Conservation (phyloP, 2,888 invertebrate species). For the Choreutis nemorana region DNA sequence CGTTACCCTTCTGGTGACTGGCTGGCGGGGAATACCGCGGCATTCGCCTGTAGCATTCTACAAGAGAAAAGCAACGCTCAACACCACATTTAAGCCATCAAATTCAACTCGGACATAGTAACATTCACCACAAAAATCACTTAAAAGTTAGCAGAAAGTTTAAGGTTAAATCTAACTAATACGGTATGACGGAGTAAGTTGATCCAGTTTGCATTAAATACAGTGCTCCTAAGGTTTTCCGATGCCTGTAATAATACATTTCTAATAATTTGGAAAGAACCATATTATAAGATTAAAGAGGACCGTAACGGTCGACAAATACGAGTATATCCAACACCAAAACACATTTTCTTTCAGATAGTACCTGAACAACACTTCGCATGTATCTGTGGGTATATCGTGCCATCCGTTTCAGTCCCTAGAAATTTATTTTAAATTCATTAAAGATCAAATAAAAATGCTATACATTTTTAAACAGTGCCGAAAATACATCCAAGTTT, state of each 20-base stretch:
- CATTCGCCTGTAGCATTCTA: slow-evolving; percentile 51
- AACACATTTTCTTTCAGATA: slow-evolving; percentile 13
- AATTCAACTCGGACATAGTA: too few relatives aligned
- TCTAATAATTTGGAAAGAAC: too few relatives aligned
- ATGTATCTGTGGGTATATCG: slow-evolving; percentile 30
- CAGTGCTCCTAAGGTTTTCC: too few relatives aligned
- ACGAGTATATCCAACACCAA: slow-evolving; percentile 32
- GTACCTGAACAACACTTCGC: slow-evolving; percentile 54
- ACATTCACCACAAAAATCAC: too few relatives aligned
- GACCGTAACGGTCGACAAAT: too few relatives aligned
- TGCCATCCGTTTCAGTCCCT: slow-evolving; percentile 33
- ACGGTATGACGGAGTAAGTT: too few relatives aligned
- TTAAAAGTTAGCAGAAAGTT: too few relatives aligned
- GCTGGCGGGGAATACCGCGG: slow-evolving; percentile 49
- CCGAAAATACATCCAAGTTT: slow-evolving; percentile 10
- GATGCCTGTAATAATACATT: slow-evolving; percentile 7
- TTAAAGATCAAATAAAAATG: slow-evolving; percentile 20
- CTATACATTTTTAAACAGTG: slow-evolving; percentile 52
- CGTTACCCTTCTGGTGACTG: slow-evolving; percentile 61
- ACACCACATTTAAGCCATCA: slow-evolving; percentile 42
- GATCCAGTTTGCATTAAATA: too few relatives aligned
- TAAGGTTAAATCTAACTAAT: too few relatives aligned
- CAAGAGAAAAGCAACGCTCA: slow-evolving; percentile 59
- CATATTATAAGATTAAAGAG: slow-evolving; percentile 9
- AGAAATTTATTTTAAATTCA: slow-evolving; percentile 24